Conservation (phyloP, 2,797 vertebrate genomes). For the Rhinoraja longicauda region DNA sequence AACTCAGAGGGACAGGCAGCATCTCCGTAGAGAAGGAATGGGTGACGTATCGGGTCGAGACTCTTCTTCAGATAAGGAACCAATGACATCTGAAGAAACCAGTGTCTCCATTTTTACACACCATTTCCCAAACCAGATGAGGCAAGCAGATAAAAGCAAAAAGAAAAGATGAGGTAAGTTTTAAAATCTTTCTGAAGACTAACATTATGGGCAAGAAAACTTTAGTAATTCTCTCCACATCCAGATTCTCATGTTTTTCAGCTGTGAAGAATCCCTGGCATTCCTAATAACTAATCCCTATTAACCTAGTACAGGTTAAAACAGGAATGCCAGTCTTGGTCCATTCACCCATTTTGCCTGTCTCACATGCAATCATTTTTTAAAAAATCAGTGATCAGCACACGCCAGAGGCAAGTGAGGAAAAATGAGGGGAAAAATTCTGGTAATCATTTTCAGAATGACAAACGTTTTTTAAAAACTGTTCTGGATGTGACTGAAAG, state of each 20-base stretch:
- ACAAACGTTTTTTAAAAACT: not conserved
- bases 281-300: not conserved
- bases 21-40: no score
- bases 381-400: not conserved
- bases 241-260: not conserved
- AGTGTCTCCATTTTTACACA: not conserved
- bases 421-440: not conserved
- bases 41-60: no score
- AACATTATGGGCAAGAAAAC: not conserved
- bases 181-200: not conserved
- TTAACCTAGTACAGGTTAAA: not conserved
- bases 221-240: not conserved
- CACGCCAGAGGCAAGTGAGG: not conserved
- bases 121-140: not conserved
- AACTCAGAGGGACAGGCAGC: no score
- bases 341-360: no score
- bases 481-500: not conserved
- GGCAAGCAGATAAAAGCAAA: not conserved
- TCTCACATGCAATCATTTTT: no score
- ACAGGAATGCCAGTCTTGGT: no score
- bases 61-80: not conserved
- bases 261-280: not conserved
- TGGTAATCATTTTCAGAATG: not conserved
- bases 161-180: not conserved
- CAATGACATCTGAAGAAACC: not conserved